These are phyloP conservation scores for Cyprinodon variegatus DNA, from an alignment of 2,113 vertebrate species.

Conservation along the genomic window DNA sequence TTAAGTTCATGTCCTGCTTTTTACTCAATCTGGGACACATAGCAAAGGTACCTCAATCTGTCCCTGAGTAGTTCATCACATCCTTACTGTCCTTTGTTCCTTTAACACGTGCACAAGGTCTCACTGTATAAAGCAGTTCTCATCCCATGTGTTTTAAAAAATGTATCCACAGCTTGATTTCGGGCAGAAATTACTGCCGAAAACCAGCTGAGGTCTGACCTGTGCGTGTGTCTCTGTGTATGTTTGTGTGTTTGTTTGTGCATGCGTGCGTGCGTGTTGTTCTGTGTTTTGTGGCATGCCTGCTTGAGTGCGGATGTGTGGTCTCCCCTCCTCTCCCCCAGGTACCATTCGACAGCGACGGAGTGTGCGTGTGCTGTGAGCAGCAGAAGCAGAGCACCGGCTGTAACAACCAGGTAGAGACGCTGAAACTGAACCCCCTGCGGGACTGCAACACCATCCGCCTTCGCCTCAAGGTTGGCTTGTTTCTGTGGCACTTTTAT, in stretches of 20 bases:
- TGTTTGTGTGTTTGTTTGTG: constrained; percentile 11
- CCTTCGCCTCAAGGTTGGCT: constrained; percentile 90
- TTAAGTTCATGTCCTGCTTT: constrained; percentile 77
- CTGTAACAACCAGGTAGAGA: constrained; percentile 96
- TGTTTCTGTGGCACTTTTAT: constrained; percentile 13
- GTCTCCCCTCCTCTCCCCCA: constrained; percentile 63
- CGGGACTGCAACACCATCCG: constrained; percentile 92
- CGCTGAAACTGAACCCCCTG: constrained; percentile 93
- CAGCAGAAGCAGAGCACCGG: constrained; percentile 90
- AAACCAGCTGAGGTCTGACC: constrained; percentile 65
- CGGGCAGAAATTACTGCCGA: constrained; percentile 12
- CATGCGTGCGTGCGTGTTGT: constrained; percentile 33
- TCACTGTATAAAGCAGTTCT: not conserved
- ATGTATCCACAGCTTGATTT: not conserved
- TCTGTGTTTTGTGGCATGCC: constrained; percentile 49
- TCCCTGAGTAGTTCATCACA: constrained; percentile 31
- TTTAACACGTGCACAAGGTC: constrained; percentile 13
- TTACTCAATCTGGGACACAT: constrained; percentile 76
- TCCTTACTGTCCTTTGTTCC: constrained; percentile 34
- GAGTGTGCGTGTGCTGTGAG: constrained; percentile 97
- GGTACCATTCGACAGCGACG: constrained; percentile 90
- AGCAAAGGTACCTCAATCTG: constrained; percentile 47
- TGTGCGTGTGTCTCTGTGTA: constrained; percentile 42
- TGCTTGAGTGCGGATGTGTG: constrained; percentile 73
- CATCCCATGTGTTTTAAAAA: not conserved